Base-by-base conservation (phyloP, 2,113 vertebrate species). In the Pseudolaguvia tuberculata region DNA sequence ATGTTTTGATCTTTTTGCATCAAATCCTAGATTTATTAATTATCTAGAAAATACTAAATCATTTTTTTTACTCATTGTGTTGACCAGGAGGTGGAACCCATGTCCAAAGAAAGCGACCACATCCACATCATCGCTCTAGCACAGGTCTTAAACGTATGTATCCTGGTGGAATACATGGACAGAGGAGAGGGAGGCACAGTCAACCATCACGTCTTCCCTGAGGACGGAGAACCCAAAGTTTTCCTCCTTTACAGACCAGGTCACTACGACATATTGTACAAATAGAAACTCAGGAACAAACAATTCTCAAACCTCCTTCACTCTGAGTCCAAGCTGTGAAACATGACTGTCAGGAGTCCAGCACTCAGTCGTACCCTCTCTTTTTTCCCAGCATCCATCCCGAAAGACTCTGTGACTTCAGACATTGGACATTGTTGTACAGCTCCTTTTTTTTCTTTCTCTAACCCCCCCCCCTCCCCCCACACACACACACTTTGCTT, bases 81-180 rank as follows among this genome's bases (percentile, higher is more conserved):
- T 63, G 2, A 12, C 18, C 82, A 94, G 92, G 91, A 94, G 77
- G 92, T 94, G 73, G 93, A 92, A 70, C 91, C 91, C 51, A 96
- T 95, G 95, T 94, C 93, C 80, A 95, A 95, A 89, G 94, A 95
- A 87, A 96, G 95, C 15, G 94, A 97, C 87, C 95, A 97, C 87
- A 97, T 97, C 88, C 95, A 97, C 91, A 94, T 96, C 90, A 96
- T 97, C 62, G 93, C 94, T 3, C 90, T 97, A 85, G 94, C 94
- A 13, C 93, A 96, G 90, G 95, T 93, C 53, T 89, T 97, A 77
- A 85, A 89, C 56, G 91, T 95, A 72, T 91, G 94, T 80, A 95
- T 96, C 86, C 91, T 92, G 84, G 95, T 96, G 88, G 95, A 97
- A 82, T 96, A 97, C 88, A 96, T 97, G 95, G 95, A 97, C 85